A percentile compares a stretch with the other conserved stretches of the same genome.
phyloP scores from a whole-genome alignment of 2,113 vertebrate species.

The Etheostoma spectabile region DNA sequence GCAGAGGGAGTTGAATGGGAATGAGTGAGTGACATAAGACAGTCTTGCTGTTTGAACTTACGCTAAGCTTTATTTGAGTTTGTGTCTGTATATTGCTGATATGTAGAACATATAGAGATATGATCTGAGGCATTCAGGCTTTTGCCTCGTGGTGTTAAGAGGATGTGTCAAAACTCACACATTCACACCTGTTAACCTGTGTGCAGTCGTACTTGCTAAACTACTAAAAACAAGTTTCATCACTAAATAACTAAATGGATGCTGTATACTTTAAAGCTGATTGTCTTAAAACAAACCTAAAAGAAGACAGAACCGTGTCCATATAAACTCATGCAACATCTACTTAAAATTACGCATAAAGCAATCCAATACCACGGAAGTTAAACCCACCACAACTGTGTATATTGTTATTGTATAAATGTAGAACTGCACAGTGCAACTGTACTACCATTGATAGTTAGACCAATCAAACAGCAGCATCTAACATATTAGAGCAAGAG shows the following conservation, averaged over 20 bases:
- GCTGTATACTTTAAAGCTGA: neutral
- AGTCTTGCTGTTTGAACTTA: no score
- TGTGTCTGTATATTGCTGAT: neutral
- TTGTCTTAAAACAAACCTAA: neutral
- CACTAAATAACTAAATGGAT: neutral
- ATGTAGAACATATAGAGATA: neutral
- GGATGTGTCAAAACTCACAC: neutral
- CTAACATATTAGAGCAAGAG: neutral
- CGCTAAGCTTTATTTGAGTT: neutral
- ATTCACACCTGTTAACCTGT: neutral
- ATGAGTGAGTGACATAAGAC: no score
- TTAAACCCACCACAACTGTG: neutral
- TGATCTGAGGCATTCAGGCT: neutral
- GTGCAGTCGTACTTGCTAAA: neutral
- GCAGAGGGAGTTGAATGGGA: no score
- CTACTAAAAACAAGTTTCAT: neutral
- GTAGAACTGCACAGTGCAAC: neutral
- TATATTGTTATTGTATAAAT: no score
- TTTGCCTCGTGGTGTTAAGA: neutral
- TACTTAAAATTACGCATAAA: neutral
- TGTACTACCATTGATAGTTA: neutral
- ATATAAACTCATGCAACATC: neutral
- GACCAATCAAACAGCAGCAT: slow-evolving; percentile 1
- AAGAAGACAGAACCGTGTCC: neutral
- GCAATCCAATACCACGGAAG: neutral